A percentile compares a stretch with the other conserved stretches of the same genome.
phyloP scores from a whole-genome alignment of 2,113 vertebrate genomes.

The Nannospalax galili region DNA sequence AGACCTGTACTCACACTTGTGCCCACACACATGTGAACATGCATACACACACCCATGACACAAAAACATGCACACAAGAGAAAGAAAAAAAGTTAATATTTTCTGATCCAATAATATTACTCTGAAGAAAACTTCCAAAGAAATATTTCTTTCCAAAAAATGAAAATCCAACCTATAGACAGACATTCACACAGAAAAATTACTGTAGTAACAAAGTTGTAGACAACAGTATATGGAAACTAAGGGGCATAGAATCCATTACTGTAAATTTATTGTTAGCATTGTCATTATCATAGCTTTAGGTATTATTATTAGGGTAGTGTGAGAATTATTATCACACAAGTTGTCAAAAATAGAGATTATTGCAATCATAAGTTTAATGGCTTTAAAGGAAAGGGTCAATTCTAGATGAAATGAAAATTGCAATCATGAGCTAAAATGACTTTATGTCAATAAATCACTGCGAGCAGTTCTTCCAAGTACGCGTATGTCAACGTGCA shows the following conservation, averaged over 20 bases:
- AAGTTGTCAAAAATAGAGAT: conserved; percentile 38
- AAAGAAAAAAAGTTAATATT: neutral
- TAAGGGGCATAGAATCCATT: neutral
- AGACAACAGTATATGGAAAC: neutral
- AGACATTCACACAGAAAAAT: neutral
- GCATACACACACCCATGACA: neutral
- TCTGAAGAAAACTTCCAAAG: neutral
- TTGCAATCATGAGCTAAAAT: conserved; percentile 35
- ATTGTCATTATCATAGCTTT: conserved; percentile 25
- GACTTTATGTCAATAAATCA: conserved; percentile 19
- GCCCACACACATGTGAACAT: neutral
- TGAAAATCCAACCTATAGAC: neutral
- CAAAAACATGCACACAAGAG: neutral
- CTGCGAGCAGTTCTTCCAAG: neutral
- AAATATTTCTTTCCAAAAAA: neutral
- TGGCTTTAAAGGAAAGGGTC: conserved; percentile 53
- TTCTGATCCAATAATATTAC: neutral
- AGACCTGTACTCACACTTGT: neutral
- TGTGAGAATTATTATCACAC: conserved; percentile 15
- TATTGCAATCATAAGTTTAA: conserved; percentile 38
- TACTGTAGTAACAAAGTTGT: neutral
- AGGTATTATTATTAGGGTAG: conserved; percentile 4
- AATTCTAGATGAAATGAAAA: conserved; percentile 51
- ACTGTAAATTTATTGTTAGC: neutral
- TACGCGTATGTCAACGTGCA: neutral